phyloP scores from a whole-genome alignment of 64 coral and sea anemone species.

The Pocillopora damicornis region DNA sequence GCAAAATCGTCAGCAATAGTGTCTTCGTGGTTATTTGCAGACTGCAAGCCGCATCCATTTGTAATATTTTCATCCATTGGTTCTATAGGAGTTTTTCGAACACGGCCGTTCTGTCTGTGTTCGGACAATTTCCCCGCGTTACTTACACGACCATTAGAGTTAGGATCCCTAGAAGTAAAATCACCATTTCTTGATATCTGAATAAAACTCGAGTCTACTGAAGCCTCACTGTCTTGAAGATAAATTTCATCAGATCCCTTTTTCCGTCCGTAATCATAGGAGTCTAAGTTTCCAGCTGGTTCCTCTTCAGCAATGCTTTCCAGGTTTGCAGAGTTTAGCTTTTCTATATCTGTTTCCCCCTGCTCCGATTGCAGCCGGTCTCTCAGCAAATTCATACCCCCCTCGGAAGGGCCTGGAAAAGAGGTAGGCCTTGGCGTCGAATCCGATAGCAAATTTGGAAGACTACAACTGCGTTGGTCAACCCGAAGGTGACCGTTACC shows the following conservation, averaged over 20 bases:
- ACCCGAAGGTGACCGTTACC: neutral
- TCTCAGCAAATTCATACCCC: neutral
- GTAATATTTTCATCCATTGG: neutral
- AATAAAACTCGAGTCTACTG: neutral
- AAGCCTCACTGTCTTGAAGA: neutral
- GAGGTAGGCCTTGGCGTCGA: neutral
- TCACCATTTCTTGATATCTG: neutral
- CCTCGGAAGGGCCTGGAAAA: neutral
- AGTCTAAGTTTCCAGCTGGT: neutral
- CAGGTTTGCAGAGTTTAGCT: neutral
- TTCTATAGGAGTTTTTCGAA: neutral
- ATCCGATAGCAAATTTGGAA: slow-evolving; percentile 27
- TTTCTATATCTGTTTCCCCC: neutral
- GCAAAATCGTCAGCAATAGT: neutral
- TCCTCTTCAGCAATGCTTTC: slow-evolving; percentile 1
- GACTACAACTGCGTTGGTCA: slow-evolving; percentile 19
- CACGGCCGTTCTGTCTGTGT: neutral
- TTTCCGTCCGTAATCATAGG: neutral
- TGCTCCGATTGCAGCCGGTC: neutral
- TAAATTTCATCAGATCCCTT: neutral
- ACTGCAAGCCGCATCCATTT: neutral
- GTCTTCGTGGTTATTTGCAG: neutral
- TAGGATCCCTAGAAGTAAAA: neutral
- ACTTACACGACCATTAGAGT: neutral
- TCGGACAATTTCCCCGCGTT: neutral